Evolutionary conservation across 2,888 invertebrate species (phyloP).

Genomic region (Caenorhabditis imperialis): DNA sequence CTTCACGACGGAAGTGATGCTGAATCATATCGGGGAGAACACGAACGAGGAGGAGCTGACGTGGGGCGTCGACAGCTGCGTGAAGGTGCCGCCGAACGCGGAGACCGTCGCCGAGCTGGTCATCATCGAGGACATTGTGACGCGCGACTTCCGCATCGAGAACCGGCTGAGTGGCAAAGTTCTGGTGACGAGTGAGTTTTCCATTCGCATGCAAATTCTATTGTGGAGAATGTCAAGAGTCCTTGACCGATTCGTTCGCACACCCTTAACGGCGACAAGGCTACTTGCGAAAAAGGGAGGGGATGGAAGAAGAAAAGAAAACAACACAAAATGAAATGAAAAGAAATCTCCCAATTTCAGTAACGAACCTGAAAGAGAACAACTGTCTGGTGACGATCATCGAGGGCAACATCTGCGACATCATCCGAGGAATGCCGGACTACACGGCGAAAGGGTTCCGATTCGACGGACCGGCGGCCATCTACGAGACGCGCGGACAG

Average conservation of each 20-base stretch:
- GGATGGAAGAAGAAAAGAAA: background rate
- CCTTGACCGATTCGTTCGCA: slow-evolving; percentile 42
- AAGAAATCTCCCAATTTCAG: slow-evolving; percentile 71
- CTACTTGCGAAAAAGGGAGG: slow-evolving; percentile 23
- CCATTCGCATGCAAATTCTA: slow-evolving; percentile 46
- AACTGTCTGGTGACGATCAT: slow-evolving; percentile 79
- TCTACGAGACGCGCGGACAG: slow-evolving; percentile 77
- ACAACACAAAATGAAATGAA: too few species aligned
- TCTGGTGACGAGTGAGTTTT: slow-evolving; percentile 63
- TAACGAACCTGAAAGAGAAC: slow-evolving; percentile 79
- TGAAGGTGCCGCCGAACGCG: slow-evolving; percentile 77
- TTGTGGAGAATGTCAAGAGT: slow-evolving; percentile 44
- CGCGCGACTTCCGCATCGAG: slow-evolving; percentile 78
- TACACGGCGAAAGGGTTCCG: slow-evolving; percentile 66
- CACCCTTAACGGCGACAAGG: slow-evolving; percentile 7
- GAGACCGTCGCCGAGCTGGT: slow-evolving; percentile 79
- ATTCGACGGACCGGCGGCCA: slow-evolving; percentile 64
- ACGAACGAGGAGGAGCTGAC: slow-evolving; percentile 75
- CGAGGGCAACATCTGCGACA: slow-evolving; percentile 77
- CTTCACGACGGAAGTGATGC: slow-evolving; percentile 78
- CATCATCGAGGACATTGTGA: slow-evolving; percentile 77
- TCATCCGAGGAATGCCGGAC: slow-evolving; percentile 72
- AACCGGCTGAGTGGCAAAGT: slow-evolving; percentile 78
- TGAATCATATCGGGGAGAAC: slow-evolving; percentile 79
- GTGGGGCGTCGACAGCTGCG: slow-evolving; percentile 79